phyloP scores from a whole-genome alignment of 2,888 invertebrate species.

The Drosophila paramelanica region DNA sequence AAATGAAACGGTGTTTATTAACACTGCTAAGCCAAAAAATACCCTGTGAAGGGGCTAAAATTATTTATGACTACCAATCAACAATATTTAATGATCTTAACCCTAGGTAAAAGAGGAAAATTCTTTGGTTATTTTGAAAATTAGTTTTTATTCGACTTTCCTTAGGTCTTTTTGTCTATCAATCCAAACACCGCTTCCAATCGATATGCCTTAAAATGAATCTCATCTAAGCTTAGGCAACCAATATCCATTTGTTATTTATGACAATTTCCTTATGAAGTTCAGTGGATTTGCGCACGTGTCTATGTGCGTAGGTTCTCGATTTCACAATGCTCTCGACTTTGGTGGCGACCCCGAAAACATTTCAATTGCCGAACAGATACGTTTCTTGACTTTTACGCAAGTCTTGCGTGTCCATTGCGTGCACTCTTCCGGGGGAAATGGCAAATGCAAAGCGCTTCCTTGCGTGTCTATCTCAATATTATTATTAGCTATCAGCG shows the following conservation, averaged over 20 bases:
- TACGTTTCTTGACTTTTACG: conserved; percentile 57
- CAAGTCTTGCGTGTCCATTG: conserved; percentile 46
- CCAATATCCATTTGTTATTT: conserved; percentile 63
- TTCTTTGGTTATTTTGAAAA: no score
- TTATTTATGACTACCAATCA: neutral
- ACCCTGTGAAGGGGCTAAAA: conserved; percentile 32
- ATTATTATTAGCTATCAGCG: conserved; percentile 73
- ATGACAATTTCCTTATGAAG: conserved; percentile 57
- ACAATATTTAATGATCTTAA: neutral
- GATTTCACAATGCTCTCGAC: conserved; percentile 3
- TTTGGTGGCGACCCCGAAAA: neutral
- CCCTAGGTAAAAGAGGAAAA: neutral
- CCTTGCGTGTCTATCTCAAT: conserved; percentile 71
- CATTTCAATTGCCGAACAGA: conserved; percentile 43
- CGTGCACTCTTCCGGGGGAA: conserved; percentile 44
- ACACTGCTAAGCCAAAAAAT: conserved; percentile 6
- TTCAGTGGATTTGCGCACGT: conserved; percentile 25
- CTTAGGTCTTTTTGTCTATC: neutral
- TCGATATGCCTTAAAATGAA: neutral
- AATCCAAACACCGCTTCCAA: neutral
- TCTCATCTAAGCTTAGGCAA: conserved; percentile 1
- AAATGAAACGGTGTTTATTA: neutral
- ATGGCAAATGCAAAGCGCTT: conserved; percentile 68
- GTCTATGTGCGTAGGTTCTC: conserved; percentile 9
- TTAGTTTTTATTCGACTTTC: neutral